These are phyloP conservation scores for Nemoura dubitans DNA, from an alignment of 2,888 invertebrate genomes.

Conservation along the genomic window DNA sequence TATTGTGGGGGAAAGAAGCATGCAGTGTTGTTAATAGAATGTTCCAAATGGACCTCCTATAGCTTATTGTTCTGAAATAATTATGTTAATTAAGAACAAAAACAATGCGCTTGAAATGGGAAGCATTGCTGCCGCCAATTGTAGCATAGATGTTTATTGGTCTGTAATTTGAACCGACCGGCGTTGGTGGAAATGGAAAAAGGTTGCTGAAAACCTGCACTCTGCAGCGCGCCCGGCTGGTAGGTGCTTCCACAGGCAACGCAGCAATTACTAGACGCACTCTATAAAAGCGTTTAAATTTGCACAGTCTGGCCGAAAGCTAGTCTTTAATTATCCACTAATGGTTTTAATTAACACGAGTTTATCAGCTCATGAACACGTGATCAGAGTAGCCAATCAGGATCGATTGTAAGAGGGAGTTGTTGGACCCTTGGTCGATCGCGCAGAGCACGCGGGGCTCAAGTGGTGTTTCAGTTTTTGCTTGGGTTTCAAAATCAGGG, in stretches of 20 bases:
- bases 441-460: not conserved
- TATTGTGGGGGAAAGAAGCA: too few relatives aligned
- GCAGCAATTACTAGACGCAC: not conserved
- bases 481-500: not conserved
- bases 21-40: too few relatives aligned
- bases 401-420: not conserved
- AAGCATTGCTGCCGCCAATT: not conserved
- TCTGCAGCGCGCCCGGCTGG: too few relatives aligned
- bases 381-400: constrained; percentile 40
- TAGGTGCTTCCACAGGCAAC: not conserved
- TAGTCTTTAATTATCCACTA: constrained; percentile 41
- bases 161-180: not conserved
- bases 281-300: not conserved
- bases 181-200: not conserved
- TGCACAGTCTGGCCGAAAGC: not conserved
- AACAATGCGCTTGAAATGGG: not conserved
- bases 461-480: constrained; percentile 19
- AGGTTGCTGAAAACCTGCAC: not conserved
- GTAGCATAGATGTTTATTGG: not conserved
- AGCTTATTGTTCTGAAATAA: not conserved
- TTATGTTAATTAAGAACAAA: not conserved
- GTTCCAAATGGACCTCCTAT: not conserved
- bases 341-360: constrained; percentile 41
- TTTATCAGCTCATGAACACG: constrained; percentile 42
- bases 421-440: not conserved